Conservation (phyloP, 2,113 vertebrate genomes). For the Nothoprocta pentlandii region DNA sequence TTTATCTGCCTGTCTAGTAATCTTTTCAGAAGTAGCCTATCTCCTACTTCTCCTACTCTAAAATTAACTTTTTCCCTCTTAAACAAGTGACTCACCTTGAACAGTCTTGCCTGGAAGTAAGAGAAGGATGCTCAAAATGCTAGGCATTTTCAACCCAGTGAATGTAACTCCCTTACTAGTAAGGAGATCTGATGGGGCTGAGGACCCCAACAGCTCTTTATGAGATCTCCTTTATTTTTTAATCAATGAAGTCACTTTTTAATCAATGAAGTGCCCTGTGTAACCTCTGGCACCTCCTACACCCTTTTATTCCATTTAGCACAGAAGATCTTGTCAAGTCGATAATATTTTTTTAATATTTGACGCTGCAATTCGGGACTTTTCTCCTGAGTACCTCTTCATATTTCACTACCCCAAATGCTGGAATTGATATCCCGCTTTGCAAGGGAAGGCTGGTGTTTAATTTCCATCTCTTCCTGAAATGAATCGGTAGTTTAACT, state of each 20-base stretch:
- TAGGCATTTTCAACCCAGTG: too few species aligned
- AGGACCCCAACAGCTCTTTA: not conserved
- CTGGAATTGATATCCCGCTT: not conserved
- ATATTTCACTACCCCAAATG: not conserved
- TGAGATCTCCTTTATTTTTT: not conserved
- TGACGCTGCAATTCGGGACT: fast-evolving
- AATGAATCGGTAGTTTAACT: not conserved
- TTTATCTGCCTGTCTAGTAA: not conserved
- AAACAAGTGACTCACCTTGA: not conserved
- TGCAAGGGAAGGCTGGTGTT: not conserved
- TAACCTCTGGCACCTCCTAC: not conserved
- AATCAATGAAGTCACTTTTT: not conserved
- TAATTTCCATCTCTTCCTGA: not conserved
- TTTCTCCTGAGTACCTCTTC: not conserved
- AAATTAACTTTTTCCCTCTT: not conserved
- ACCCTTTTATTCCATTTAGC: not conserved
- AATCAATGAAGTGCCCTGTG: not conserved
- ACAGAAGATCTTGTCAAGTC: not conserved
- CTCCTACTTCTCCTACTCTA: not conserved
- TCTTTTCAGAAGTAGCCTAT: not conserved
- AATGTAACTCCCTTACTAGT: not conserved
- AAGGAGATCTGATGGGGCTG: not conserved
- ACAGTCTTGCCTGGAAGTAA: not conserved
- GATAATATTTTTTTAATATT: too few species aligned
- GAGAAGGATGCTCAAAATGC: not conserved